Conservation (phyloP, 2,888 invertebrate genomes). For the Trissoscelio sp. region DNA sequence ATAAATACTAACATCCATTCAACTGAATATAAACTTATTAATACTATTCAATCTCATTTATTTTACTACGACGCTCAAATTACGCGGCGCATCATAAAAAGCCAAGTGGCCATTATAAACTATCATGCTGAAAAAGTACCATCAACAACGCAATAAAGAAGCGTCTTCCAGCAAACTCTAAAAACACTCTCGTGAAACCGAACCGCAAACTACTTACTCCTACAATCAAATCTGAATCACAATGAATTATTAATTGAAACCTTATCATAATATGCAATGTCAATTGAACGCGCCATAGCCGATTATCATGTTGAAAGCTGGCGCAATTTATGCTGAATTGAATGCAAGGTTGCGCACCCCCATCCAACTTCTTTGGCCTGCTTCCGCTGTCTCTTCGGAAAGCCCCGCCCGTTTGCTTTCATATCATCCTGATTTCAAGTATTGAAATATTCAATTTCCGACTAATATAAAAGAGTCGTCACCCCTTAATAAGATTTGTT, state of each 20-base stretch:
- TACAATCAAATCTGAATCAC: slow-evolving; percentile 34
- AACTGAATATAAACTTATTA: slow-evolving; percentile 7
- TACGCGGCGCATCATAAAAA: slow-evolving; percentile 7
- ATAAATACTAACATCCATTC: neutral
- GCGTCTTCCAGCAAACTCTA: neutral
- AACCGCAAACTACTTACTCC: slow-evolving; percentile 21
- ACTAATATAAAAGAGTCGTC: neutral
- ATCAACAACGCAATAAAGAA: slow-evolving; percentile 46
- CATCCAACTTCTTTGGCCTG: slow-evolving; percentile 29
- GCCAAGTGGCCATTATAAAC: slow-evolving; percentile 28
- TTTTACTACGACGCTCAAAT: slow-evolving; percentile 15
- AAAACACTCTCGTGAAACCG: slow-evolving; percentile 9
- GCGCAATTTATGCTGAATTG: too few relatives aligned
- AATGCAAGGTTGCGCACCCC: slow-evolving; percentile 60
- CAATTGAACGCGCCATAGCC: slow-evolving; percentile 1
- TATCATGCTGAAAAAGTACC: slow-evolving; percentile 21
- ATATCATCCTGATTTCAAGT: neutral
- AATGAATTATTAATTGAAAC: slow-evolving; percentile 48
- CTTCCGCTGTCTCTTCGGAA: neutral
- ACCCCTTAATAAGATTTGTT: too few relatives aligned
- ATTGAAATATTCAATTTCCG: neutral
- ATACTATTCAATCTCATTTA: slow-evolving; percentile 22
- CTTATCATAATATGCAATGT: slow-evolving; percentile 27
- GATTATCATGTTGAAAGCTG: slow-evolving; percentile 36
- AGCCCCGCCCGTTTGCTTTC: slow-evolving; percentile 57